Conservation (phyloP, 2,888 invertebrate species). For the Nudaria mundana region DNA sequence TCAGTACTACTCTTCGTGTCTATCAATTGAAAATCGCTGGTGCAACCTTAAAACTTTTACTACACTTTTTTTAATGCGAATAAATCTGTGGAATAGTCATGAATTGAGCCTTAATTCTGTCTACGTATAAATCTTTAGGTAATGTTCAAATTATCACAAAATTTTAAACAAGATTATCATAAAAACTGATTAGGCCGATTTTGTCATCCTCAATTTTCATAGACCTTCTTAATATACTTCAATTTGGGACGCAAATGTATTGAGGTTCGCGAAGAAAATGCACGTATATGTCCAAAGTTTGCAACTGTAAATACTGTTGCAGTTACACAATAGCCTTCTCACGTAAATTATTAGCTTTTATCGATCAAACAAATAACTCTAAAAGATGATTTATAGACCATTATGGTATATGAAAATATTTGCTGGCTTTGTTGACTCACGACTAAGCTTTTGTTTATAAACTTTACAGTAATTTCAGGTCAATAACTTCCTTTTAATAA, state of each 20-base stretch:
- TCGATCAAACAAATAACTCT: conserved; percentile 23
- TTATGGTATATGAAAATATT: conserved; percentile 5
- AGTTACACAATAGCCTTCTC: conserved; percentile 10
- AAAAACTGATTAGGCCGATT: conserved; percentile 1
- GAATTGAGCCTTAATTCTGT: too few species aligned
- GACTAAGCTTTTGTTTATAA: conserved; percentile 10
- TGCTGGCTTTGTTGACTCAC: conserved; percentile 9
- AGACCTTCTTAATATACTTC: conserved; percentile 2
- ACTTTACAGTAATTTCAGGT: not conserved
- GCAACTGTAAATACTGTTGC: conserved; percentile 14
- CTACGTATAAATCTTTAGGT: too few species aligned
- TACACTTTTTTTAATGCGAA: too few species aligned
- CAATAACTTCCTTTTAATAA: not conserved
- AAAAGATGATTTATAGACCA: conserved; percentile 16
- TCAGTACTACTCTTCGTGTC: too few species aligned
- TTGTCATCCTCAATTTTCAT: conserved; percentile 3
- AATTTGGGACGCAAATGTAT: conserved; percentile 14
- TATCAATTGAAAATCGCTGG: too few species aligned
- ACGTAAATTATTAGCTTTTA: conserved; percentile 25
- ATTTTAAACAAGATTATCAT: not conserved
- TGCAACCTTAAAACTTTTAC: too few species aligned
- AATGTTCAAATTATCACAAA: too few species aligned
- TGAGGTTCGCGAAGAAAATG: conserved; percentile 21
- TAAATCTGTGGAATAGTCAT: too few species aligned
- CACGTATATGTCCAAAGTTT: conserved; percentile 27